Conservation (phyloP, 2,113 vertebrate genomes). For the Carollia perspicillata region DNA sequence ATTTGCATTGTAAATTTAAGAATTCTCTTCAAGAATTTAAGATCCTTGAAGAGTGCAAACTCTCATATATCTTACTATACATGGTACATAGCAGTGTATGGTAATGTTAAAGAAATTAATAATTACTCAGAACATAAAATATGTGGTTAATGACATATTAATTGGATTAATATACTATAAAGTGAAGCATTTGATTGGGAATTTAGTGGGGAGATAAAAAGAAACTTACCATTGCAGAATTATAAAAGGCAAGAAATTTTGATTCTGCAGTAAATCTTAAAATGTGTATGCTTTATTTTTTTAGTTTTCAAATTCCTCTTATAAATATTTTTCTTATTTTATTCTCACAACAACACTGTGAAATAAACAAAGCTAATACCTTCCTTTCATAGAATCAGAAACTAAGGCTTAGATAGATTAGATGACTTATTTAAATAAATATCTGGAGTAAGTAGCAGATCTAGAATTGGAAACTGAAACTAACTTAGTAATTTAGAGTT, state of each 20-base stretch:
- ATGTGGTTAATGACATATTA: neutral
- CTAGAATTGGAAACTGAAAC: neutral
- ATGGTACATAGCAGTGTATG: neutral
- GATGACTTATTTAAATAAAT: neutral
- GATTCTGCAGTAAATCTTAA: neutral
- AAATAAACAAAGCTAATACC: constrained; percentile 9
- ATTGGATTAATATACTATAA: neutral
- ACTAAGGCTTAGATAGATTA: constrained; percentile 6
- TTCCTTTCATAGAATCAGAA: constrained; percentile 4
- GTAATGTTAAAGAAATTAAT: neutral
- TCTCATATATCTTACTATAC: neutral
- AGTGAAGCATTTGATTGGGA: neutral
- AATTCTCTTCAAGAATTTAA: too few relatives aligned
- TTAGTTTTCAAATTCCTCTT: neutral
- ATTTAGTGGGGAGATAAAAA: neutral
- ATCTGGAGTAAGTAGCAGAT: neutral
- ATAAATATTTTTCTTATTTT: neutral
- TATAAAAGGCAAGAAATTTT: neutral
- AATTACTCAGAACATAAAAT: neutral
- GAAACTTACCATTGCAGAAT: neutral
- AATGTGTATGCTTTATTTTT: neutral
- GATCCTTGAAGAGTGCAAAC: neutral
- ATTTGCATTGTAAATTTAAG: neutral
- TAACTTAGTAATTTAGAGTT: neutral
- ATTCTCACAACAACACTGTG: neutral